Conservation (phyloP, 2,888 invertebrate species). For the Glaucopsyche alexis region DNA sequence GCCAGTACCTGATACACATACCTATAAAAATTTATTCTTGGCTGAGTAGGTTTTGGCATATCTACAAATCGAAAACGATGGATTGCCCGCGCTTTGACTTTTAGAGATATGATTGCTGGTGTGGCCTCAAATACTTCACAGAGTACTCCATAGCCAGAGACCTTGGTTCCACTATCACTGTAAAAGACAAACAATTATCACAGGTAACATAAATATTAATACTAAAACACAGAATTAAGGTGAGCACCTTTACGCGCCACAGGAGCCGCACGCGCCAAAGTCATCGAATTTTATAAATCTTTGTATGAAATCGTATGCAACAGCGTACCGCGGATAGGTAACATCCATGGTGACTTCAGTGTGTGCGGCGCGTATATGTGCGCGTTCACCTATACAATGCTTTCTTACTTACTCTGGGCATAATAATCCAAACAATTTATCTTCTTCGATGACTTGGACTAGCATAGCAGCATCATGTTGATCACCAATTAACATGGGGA, state of each 20-base stretch:
- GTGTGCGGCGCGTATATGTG: no score
- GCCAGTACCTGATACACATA: conserved; percentile 31
- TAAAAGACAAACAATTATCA: conserved; percentile 7
- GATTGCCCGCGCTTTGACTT: conserved; percentile 65
- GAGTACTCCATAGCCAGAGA: conserved; percentile 68
- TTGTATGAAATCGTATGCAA: no score
- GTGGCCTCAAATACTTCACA: conserved; percentile 69
- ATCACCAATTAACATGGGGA: conserved; percentile 65
- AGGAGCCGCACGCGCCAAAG: no score
- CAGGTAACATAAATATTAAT: no score
- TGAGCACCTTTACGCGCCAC: no score
- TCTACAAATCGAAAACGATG: conserved; percentile 57
- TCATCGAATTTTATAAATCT: no score
- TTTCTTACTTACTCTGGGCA: conserved; percentile 58
- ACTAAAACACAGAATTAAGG: neutral
- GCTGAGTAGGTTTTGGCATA: conserved; percentile 44
- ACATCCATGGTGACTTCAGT: no score
- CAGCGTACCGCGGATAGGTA: no score
- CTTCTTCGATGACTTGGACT: conserved; percentile 46
- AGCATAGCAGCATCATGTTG: conserved; percentile 49
- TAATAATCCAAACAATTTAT: conserved; percentile 66
- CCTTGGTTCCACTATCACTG: conserved; percentile 53
- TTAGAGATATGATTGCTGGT: conserved; percentile 43
- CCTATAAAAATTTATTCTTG: conserved; percentile 47
- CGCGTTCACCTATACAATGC: no score